Evolutionary conservation across 2,113 vertebrate species (phyloP).

Genomic region (Butorides virescens): DNA sequence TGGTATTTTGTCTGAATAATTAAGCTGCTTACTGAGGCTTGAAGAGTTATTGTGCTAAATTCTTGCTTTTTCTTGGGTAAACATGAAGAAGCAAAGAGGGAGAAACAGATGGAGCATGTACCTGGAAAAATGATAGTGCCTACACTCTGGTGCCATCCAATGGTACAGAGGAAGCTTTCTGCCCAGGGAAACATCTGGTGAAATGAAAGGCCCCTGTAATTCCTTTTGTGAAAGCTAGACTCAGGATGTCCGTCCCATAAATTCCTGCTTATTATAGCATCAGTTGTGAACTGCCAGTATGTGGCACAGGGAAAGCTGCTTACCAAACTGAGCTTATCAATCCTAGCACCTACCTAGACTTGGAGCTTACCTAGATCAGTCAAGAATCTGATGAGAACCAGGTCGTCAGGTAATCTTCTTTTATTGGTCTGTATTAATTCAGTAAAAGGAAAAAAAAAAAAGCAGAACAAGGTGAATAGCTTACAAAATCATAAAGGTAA

Average conservation of each 20-base stretch:
- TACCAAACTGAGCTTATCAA: not conserved
- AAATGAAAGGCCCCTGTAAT: not conserved
- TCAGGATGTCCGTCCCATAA: not conserved
- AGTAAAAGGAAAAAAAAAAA: not conserved
- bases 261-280: not conserved
- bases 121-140: not conserved
- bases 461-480: not conserved
- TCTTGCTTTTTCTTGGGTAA: not conserved
- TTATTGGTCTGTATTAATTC: not conserved
- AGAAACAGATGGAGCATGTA: not conserved
- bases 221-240: not conserved
- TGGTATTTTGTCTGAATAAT: slow-evolving; percentile 52
- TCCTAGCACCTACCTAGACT: not conserved
- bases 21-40: slow-evolving; percentile 19
- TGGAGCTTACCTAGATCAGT: not conserved
- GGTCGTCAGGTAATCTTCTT: not conserved
- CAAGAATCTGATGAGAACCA: not conserved
- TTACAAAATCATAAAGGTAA: not conserved
- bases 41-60: not conserved
- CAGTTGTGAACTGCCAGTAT: not conserved
- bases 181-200: not conserved
- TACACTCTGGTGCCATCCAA: not conserved
- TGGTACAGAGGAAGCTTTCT: not conserved
- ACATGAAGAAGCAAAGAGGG: not conserved
- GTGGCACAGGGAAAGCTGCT: not conserved